Evolutionary conservation across 2,888 invertebrate species (phyloP), one percentile per base, ranked within the genome.

Genomic region (Xanthorhoe designata): DNA sequence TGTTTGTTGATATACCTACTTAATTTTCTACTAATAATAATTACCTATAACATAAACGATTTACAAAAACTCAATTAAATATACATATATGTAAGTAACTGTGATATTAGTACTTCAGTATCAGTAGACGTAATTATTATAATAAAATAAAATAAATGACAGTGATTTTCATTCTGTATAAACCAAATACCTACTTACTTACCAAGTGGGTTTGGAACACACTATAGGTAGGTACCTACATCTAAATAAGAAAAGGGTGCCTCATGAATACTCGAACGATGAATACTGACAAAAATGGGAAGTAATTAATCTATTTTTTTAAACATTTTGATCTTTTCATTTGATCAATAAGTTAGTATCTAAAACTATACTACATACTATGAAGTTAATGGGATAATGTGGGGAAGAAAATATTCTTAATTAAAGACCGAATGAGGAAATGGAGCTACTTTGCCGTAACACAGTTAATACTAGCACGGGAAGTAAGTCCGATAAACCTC

Each of bases 71-170:
- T 50, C 19, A 19, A 51, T 8, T 47, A 47, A 32, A 32, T 6
- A n/a, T n/a, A n/a, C n/a, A n/a, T n/a, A n/a, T n/a, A n/a, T n/a
- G n/a, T n/a, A n/a, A n/a, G 8, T 55, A 60, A 32, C 66, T 68
- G 68, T 68, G 68, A 68, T 68, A 68, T 68, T 68, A 68, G 64
- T 64, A 19, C 51, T 60, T 63, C 56, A 54, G 18, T 63, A 54
- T 63, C 56, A 54, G 18, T 63, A 54, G 13, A 50, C 51, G 10
- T 50, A 49, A 17, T 49, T 19, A 45, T 45, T 6, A 45, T 4
- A 13, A 13, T n/a, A 35, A 9, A 9, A 35, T 35, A 7, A 10
- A 7, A 10, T 13, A 38, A 38, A 13, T 42, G 10, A 42, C 3
- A 13, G 10, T 42, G 13, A 42, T 42, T 13, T 42, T 42, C 13